Conservation (phyloP, 2,888 invertebrate species). For the Romanomermis culicivorax region DNA sequence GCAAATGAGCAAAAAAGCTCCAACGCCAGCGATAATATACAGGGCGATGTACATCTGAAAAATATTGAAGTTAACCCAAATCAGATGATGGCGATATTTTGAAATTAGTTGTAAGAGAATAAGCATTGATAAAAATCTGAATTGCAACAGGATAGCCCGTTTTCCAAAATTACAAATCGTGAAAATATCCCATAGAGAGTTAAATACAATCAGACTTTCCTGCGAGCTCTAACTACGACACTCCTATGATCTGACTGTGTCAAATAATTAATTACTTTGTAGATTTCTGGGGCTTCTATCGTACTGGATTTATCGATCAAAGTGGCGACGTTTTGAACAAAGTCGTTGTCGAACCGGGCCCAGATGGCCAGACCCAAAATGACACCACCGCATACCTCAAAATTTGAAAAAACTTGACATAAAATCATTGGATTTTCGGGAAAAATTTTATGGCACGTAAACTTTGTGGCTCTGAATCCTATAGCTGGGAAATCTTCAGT, state of each 20-base stretch:
- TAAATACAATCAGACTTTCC: not conserved
- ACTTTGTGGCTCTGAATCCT: too few relatives aligned
- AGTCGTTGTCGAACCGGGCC: constrained; percentile 16
- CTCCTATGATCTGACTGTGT: not conserved
- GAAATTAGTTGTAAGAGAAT: too few relatives aligned
- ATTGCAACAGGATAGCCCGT: too few relatives aligned
- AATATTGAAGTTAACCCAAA: too few relatives aligned
- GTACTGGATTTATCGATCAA: not conserved
- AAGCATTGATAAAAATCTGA: too few relatives aligned
- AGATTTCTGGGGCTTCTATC: not conserved
- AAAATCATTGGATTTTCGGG: too few relatives aligned
- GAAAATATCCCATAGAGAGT: too few relatives aligned
- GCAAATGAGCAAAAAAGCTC: constrained; percentile 16
- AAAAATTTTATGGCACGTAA: too few relatives aligned
- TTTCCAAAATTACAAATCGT: too few relatives aligned
- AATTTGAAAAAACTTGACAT: not conserved
- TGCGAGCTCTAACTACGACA: not conserved
- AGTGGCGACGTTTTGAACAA: not conserved
- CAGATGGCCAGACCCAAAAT: constrained; percentile 17
- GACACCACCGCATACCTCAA: constrained; percentile 15
- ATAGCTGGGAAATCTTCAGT: too few relatives aligned
- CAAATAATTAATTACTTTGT: not conserved
- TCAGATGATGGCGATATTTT: too few relatives aligned
- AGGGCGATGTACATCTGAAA: constrained; percentile 16
- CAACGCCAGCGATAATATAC: constrained; percentile 16